Base-by-base conservation (phyloP, 2,113 vertebrate genomes). In the Saccopteryx bilineata region DNA sequence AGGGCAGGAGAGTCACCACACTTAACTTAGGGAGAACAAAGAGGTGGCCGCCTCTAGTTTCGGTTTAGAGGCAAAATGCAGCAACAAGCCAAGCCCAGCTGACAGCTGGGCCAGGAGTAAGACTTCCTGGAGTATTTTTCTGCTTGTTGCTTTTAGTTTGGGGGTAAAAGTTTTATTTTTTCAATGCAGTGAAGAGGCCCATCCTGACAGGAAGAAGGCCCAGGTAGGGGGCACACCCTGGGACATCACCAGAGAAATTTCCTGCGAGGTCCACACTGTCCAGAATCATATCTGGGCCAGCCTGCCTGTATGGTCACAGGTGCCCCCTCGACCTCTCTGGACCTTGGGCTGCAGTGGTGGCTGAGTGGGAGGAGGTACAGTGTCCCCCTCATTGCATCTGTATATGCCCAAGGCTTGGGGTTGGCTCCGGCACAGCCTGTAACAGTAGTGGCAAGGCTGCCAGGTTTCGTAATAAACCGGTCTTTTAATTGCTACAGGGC, bases 381-480 rank as follows among this genome's bases (percentile, higher is more conserved):
- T 54, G 17, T 2, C 71, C 54, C n/a, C 56, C 74, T 24, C 54
- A 24, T 58, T 12, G 60, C 26, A 17, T 72, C 93, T 76, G 0
- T 21, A 1, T 15, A 54, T 24, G 93, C 85, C 76, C 66, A 0
- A 90, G 82, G 83, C 92, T 31, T 2, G 68, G 69, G 56, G 92
- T 26, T 11, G 90, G 94, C 96, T 95, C 84, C 92, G 28, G 93
- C 28, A 26, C 31, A 60, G 90, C 39, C 71, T 11, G 84, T 71
- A 63, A 56, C 79, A 89, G 93, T 74, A 68, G 76, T n/a, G 84
- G 87, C 87, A 52, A 21, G 15, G 81, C n/a, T 28, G 92, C 95
- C 85, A 85, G 86, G 95, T 97, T 97, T 95, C 97, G 46, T 95
- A 94, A 97, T 97, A 96, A 97, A 95, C 95, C 91, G 72, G 94